Conservation (phyloP, 2,797 vertebrate genomes). For the Craterocephalus amniculus region DNA sequence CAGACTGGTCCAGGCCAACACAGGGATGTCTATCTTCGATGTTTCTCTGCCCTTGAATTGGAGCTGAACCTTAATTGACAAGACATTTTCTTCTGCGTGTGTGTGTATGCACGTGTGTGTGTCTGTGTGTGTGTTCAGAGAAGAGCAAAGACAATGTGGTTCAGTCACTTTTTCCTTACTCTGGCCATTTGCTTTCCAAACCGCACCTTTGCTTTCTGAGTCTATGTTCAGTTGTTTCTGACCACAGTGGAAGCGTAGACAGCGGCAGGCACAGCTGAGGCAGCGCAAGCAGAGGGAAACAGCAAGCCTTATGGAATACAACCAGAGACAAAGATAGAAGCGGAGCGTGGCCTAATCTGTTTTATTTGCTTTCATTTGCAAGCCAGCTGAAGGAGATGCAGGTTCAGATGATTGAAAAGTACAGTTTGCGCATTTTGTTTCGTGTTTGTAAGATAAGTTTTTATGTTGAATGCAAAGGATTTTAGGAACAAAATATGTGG, state of each 20-base stretch:
- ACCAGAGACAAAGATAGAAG: constrained; percentile 66
- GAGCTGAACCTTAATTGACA: constrained; percentile 82
- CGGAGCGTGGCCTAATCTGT: constrained; percentile 48
- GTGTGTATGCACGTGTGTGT: background rate
- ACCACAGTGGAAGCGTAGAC: constrained; percentile 81
- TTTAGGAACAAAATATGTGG: background rate
- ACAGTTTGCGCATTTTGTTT: constrained; percentile 2
- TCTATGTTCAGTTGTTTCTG: constrained; percentile 82
- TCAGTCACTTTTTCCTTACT: constrained; percentile 83
- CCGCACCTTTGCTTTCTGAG: constrained; percentile 80
- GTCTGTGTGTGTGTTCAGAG: constrained; percentile 51
- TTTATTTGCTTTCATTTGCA: constrained; percentile 48
- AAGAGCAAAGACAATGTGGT: constrained; percentile 78
- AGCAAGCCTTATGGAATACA: constrained; percentile 54
- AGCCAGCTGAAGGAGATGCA: constrained; percentile 22
- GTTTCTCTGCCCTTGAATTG: constrained; percentile 85
- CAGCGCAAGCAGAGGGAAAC: constrained; percentile 78
- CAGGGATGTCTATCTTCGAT: constrained; percentile 79
- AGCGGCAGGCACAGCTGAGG: constrained; percentile 79
- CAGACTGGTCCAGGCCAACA: constrained; percentile 68
- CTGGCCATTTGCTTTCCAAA: constrained; percentile 81
- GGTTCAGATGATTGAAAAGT: background rate
- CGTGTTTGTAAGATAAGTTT: background rate
- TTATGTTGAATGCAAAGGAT: constrained; percentile 2
- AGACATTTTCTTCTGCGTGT: constrained; percentile 57